Conservation (phyloP, 2,888 invertebrate species). For the Rutpela maculata region DNA sequence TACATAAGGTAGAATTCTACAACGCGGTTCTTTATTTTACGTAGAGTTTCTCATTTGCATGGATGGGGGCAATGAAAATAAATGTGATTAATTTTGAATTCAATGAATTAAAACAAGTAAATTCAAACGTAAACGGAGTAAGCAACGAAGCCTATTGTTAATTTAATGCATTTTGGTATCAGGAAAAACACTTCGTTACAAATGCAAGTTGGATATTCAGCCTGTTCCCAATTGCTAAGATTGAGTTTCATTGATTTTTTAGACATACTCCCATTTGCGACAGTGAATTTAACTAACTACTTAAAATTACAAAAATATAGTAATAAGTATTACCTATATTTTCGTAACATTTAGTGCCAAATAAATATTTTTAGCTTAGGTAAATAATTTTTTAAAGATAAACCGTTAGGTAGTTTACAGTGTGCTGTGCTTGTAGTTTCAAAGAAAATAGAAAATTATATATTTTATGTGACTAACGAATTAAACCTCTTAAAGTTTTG, state of each 20-base stretch:
- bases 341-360: constrained; percentile 27
- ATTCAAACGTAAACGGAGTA: no score
- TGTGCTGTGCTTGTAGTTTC: constrained; percentile 16
- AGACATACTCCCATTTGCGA: constrained; percentile 3
- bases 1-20: no score
- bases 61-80: no score
- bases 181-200: no score
- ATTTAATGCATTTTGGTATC: no score
- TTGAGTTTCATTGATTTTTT: background rate
- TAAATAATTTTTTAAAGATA: constrained; percentile 23
- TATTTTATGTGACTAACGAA: constrained; percentile 19
- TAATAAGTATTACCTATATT: background rate
- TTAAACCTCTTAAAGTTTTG: background rate
- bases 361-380: constrained; percentile 23
- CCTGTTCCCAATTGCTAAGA: no score
- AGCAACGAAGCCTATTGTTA: no score
- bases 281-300: background rate
- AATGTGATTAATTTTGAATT: no score
- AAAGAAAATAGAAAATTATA: background rate
- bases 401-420: constrained; percentile 7
- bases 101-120: no score
- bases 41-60: no score
- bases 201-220: no score
- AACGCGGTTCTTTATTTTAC: no score
- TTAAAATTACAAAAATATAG: background rate